Evolutionary conservation across 2,797 vertebrate genomes (phyloP), one percentile per base, ranked within the genome.

Genomic region (Limnodromus scolopaceus): DNA sequence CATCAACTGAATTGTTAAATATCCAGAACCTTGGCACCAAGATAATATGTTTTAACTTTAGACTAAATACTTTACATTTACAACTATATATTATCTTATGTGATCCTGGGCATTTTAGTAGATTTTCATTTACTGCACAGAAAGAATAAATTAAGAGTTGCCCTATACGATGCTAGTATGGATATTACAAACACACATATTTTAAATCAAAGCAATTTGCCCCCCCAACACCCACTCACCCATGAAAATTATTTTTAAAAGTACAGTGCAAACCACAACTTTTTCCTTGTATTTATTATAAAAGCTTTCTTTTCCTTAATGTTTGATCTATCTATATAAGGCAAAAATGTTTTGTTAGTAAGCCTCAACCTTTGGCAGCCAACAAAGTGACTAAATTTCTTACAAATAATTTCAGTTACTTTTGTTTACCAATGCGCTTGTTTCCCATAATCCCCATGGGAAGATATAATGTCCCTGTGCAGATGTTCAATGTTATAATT

Each of bases 331-430:
- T 30, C 63, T 82, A 75, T 85, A 79, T 61, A 91, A 81, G 61
- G 70, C 84, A 89, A 86, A 87, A 86, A 79, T 74, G 53, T 84
- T 95, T 89, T 97, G 86, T 93, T 81, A 82, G 87, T 48, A 72
- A 95, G 76, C 43, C 83, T 64, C 66, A 87, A 90, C 89, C 84
- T 97, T 84, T 96, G 94, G 87, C 89, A 94, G 81, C 54, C 95
- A 95, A 93, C 89, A 94, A 90, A 97, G 85, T 81, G 92, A 85
- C 87, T 87, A 15, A 71, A 69, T 93, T 96, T 96, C 92, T 94
- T 96, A 82, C 84, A 60, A 69, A 94, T 84, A 87, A 94, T 93
- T 84, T 90, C 74, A 93, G 87, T 78, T 54, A 17, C 80, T 43
- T 87, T 89, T 97, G 93, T 96, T 96, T 95, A 96, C 60, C 90